phyloP scores from a whole-genome alignment of 2,113 vertebrate species.

The Andinoacara biseriatus region DNA sequence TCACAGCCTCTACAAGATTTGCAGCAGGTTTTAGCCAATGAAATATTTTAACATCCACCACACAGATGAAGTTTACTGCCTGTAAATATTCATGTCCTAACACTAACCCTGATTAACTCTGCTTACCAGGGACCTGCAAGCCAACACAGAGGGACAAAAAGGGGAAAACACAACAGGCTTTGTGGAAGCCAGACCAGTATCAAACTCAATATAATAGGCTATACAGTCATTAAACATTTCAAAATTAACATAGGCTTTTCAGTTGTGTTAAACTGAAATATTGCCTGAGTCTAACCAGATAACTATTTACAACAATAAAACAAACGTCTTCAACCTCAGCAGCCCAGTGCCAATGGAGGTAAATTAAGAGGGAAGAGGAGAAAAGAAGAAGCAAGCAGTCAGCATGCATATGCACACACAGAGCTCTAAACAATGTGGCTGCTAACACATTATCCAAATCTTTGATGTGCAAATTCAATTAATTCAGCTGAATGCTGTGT shows the following conservation, averaged over 20 bases:
- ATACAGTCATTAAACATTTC: background rate
- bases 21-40: background rate
- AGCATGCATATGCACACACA: background rate
- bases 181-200: background rate
- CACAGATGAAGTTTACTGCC: accelerated
- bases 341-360: background rate
- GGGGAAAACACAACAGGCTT: background rate
- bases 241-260: background rate
- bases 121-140: background rate
- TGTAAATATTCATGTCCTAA: background rate
- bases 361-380: background rate
- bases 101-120: background rate
- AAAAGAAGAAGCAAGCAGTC: background rate
- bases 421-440: background rate
- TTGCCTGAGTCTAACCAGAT: background rate
- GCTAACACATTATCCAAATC: background rate
- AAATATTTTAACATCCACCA: background rate
- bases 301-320: background rate
- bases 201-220: background rate
- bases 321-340: no score
- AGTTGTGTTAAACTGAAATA: background rate
- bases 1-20: background rate
- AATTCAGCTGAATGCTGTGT: background rate
- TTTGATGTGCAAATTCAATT: background rate
- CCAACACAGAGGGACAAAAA: background rate